Evolutionary conservation across 2,113 vertebrate genomes (phyloP), one percentile per base, ranked within the genome.

Genomic region (Chaetodon auriga): DNA sequence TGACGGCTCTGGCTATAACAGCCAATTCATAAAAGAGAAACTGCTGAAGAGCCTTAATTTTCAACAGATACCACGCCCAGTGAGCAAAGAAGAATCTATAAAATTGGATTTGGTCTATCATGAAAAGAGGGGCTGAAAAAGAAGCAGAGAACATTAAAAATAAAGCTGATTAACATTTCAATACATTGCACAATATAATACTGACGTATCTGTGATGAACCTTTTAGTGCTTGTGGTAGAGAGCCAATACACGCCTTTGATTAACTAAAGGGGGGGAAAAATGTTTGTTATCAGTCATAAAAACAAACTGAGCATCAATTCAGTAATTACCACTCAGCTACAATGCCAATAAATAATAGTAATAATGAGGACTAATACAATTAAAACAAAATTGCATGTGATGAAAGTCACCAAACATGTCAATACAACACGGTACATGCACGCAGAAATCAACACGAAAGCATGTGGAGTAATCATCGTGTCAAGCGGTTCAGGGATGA

Each of bases 151-250:
- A 65, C 25, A 65, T 25, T 68, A 81, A 90, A 78, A 87, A 88
- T 83, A 93, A 94, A 92, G 87, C 90, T 73, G 83, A 90, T 87
- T 90, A 93, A 94, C 90, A 90, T 93, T 93, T 93, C 81, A 86
- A 85, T 78, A 78, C 87, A 94, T 92, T 93, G 90, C 89, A 94
- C 92, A 76, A 90, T 60, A 88, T 93, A 93, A 95, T 92, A 95
- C 93, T 95, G 93, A 92, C 73, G 25, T 51, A 78, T 79, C 66
- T 57, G 68, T 74, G 76, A 82, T 30, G n/a, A 73, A 85, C 65
- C 73, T 68, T 81, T 90, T 75, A 84, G 89, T 89, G 81, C 78
- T 68, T 80, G 78, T 61, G 61, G 68, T 74, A 49, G 69, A 81
- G 30, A 86, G 75, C 75, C 81, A 74, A 78, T 72, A 92, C 74